Base-by-base conservation (phyloP, 2,888 invertebrate species). In the Parapristionchus giblindavisi region DNA sequence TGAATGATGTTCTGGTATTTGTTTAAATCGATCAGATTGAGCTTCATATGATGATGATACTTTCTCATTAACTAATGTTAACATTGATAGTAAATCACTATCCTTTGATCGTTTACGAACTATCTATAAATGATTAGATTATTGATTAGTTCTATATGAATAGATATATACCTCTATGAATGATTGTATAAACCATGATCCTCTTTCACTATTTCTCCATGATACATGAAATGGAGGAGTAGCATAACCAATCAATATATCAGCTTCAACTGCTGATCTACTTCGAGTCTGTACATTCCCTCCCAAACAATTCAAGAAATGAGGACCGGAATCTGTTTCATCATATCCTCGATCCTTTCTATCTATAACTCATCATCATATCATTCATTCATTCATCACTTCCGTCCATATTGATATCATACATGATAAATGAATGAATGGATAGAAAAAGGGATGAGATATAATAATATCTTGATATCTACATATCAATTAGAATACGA, bases 171-270 rank as follows among this genome's bases (percentile, higher is more conserved):
- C 83, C 76, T 87, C 82, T 68, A 87, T 87, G 65, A 88, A 80
- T 3, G 86, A 77, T 77, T 88, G 88, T 34, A 88, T 82, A 78
- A 88, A 88, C 88, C 88, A 88, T 24, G 81, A 79, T 32, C 88
- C 88, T 21, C 77, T 74, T 34, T 76, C 75, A 27, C 80, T 80
- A 76, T 88, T 88, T 61, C 88, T 80, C 87, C 87, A 88, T 4
- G 85, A 85, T 17, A 88, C 88, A 71, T 85, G 86, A 52, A 82
- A 80, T 4, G 87, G 83, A 8, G 84, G 80, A 8, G 88, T 88
- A 21, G 88, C 83, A 70, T 84, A 88, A 11, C 85, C 87, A 43
- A 88, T 79, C 32, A 88, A 63, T 66, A 88, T 80, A 77, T 88
- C 88, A 36, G 87, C 82, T 54, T 87, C 85, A 21, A 75, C 77